phyloP scores from a whole-genome alignment of 2,888 invertebrate species.

The Rotaria socialis region DNA sequence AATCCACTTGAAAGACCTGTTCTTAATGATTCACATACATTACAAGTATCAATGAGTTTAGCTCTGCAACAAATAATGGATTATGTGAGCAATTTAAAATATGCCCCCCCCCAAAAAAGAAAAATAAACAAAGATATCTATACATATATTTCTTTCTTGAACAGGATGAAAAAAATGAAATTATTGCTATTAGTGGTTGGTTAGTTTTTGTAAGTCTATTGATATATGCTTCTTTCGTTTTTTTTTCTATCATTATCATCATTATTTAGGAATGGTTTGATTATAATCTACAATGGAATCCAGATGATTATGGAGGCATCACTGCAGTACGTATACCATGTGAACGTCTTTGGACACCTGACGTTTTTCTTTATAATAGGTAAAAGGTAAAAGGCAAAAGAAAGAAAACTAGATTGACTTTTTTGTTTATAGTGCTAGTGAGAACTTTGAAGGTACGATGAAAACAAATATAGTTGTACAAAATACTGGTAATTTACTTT shows the following conservation, averaged over 20 bases:
- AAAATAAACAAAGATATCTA: too few relatives aligned
- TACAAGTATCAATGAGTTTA: constrained; percentile 40
- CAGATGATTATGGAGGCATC: constrained; percentile 41
- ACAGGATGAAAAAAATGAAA: constrained; percentile 45
- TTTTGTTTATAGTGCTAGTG: constrained; percentile 69
- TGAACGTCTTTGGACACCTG: constrained; percentile 40
- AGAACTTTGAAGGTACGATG: constrained; percentile 96
- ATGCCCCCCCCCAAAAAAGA: too few relatives aligned
- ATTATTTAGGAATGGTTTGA: constrained; percentile 37
- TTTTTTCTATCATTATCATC: too few relatives aligned
- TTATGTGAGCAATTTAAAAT: constrained; percentile 27
- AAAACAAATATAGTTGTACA: constrained; percentile 94
- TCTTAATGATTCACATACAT: constrained; percentile 35
- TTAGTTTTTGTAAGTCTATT: constrained; percentile 35
- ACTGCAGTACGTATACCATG: constrained; percentile 22
- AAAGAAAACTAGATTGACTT: background rate
- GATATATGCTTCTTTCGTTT: background rate
- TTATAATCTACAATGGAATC: constrained; percentile 44
- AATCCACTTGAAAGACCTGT: constrained; percentile 43
- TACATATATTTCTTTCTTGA: too few relatives aligned
- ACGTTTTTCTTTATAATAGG: constrained; percentile 37
- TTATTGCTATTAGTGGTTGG: constrained; percentile 42
- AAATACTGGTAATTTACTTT: constrained; percentile 86
- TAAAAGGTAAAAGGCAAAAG: background rate
- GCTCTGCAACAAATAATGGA: constrained; percentile 46